These are phyloP conservation scores for Drosophila ficusphila DNA, from an alignment of 1,140 invertebrate species.

Conservation along the genomic window DNA sequence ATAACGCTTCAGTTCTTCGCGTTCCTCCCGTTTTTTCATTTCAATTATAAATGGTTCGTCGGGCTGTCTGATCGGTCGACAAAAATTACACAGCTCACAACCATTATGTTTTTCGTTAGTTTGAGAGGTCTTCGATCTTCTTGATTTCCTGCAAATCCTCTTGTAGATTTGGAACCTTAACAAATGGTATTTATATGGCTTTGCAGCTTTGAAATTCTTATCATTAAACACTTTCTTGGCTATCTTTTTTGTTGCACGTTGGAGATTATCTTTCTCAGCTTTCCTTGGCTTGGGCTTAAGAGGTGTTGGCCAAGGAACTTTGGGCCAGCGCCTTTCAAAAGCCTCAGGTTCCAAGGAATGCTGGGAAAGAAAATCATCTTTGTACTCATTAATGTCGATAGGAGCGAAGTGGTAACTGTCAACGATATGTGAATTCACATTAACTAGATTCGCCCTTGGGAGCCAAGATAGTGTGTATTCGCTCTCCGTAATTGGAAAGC, in stretches of 20 bases:
- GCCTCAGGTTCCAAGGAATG: not conserved
- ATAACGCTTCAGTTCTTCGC: slow-evolving; percentile 11
- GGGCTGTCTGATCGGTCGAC: not conserved
- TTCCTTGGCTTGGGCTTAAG: not conserved
- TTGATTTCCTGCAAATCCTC: not conserved
- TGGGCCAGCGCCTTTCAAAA: not conserved
- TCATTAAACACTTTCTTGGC: not conserved
- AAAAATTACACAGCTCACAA: slow-evolving; percentile 17
- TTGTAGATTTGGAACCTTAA: not conserved
- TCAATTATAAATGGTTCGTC: slow-evolving; percentile 30
- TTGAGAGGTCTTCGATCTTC: not conserved
- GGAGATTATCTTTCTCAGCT: not conserved
- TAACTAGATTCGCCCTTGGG: not conserved
- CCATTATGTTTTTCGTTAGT: not conserved
- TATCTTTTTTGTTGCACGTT: not conserved
- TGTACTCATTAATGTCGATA: slow-evolving; percentile 4
- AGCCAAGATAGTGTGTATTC: not conserved
- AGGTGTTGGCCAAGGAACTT: slow-evolving; percentile 5
- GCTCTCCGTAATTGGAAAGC: no score
- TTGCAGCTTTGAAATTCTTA: not conserved
- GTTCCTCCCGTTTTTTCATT: slow-evolving; percentile 4
- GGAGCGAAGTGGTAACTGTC: not conserved
- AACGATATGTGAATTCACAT: not conserved
- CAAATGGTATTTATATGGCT: not conserved
- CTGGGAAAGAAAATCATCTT: not conserved